A percentile compares a stretch with the other conserved stretches of the same genome.
Evolutionary conservation across 2,113 vertebrate species (phyloP).

Genomic region (Takifugu flavidus): DNA sequence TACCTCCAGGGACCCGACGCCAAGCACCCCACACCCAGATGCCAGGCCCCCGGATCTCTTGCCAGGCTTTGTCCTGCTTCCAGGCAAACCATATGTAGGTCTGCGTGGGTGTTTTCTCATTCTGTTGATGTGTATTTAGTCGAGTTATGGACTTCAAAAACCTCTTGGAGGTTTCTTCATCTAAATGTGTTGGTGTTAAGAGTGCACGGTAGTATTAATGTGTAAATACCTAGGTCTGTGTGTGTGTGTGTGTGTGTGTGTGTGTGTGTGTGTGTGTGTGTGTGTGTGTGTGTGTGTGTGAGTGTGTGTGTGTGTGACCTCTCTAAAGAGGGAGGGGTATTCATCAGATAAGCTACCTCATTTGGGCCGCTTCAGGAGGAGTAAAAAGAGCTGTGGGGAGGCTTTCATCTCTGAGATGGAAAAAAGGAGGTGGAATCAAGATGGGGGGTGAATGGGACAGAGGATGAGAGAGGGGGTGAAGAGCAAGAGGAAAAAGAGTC

Average conservation of each 20-base stretch:
- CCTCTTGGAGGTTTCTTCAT: neutral
- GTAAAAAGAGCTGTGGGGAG: conserved; percentile 74
- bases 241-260: conserved; percentile 24
- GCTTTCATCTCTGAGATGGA: conserved; percentile 76
- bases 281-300: conserved; percentile 21
- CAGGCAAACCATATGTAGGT: conserved; percentile 52
- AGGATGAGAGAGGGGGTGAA: conserved; percentile 21
- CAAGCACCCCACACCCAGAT: conserved; percentile 43
- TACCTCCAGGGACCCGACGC: conserved; percentile 40
- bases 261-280: conserved; percentile 18
- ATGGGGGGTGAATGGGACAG: conserved; percentile 51
- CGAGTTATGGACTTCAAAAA: conserved; percentile 7
- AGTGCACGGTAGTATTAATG: neutral
- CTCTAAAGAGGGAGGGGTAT: conserved; percentile 19
- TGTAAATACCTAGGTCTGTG: neutral
- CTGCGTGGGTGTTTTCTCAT: conserved; percentile 35
- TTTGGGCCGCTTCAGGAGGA: conserved; percentile 72
- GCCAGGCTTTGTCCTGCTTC: conserved; percentile 48
- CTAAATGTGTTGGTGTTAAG: conserved; percentile 4
- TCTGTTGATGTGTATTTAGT: conserved; percentile 36
- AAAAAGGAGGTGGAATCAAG: conserved; percentile 54
- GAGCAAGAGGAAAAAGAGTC: conserved; percentile 38
- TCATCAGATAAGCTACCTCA: conserved; percentile 72
- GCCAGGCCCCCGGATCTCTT: conserved; percentile 56
- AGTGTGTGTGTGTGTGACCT: conserved; percentile 17